phyloP scores from a whole-genome alignment of 2,888 invertebrate genomes.

The Lycaena phlaeas region DNA sequence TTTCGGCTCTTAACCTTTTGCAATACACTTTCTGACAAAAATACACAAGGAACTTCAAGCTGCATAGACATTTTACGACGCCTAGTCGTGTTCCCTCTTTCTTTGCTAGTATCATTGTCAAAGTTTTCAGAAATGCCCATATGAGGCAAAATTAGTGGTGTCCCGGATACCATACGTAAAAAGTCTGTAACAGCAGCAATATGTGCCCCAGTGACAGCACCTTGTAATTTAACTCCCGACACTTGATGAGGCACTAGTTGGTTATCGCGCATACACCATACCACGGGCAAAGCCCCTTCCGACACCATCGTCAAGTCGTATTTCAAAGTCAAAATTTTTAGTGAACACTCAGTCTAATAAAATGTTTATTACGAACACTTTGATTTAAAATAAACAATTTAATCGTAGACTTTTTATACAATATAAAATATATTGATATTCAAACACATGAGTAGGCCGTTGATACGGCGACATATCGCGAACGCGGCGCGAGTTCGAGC shows the following conservation, averaged over 20 bases:
- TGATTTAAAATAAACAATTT: slow-evolving; percentile 29
- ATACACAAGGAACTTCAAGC: slow-evolving; percentile 69
- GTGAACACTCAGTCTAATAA: slow-evolving; percentile 5
- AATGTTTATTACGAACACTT: background rate
- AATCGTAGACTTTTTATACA: slow-evolving; percentile 44
- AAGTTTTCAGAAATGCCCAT: slow-evolving; percentile 50
- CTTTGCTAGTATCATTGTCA: slow-evolving; percentile 58
- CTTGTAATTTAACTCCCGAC: slow-evolving; percentile 77
- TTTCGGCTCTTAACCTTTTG: slow-evolving; percentile 61
- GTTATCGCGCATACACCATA: slow-evolving; percentile 80
- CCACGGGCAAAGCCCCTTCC: slow-evolving; percentile 74
- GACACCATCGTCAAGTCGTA: slow-evolving; percentile 72
- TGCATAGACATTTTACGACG: slow-evolving; percentile 68
- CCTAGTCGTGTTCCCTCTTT: slow-evolving; percentile 53
- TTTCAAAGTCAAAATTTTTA: slow-evolving; percentile 13
- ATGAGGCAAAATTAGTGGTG: slow-evolving; percentile 73
- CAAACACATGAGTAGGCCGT: slow-evolving; percentile 47
- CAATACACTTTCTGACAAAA: slow-evolving; percentile 61
- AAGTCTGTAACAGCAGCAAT: slow-evolving; percentile 78
- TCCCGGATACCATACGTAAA: slow-evolving; percentile 76
- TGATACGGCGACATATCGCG: slow-evolving; percentile 56
- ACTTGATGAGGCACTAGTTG: slow-evolving; percentile 78
- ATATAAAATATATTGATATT: slow-evolving; percentile 42
- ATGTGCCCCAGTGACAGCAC: slow-evolving; percentile 76
- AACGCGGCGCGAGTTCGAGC: slow-evolving; percentile 39